Conservation (phyloP, 2,797 vertebrate genomes). For the Sebastes goodei region DNA sequence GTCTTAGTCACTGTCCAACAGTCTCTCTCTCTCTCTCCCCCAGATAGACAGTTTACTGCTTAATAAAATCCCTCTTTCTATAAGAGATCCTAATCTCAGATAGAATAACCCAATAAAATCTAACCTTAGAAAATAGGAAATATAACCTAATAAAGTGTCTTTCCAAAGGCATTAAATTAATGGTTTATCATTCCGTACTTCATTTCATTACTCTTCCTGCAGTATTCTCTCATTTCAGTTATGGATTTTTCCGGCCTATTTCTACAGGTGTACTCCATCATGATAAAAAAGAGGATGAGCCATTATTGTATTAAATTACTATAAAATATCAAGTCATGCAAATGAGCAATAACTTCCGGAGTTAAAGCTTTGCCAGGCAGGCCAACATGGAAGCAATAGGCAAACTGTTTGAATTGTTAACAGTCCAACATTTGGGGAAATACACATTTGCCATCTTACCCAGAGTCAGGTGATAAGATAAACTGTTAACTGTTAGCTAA, state of each 20-base stretch:
- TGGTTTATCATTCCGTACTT: slow-evolving; percentile 44
- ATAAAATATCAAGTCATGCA: slow-evolving; percentile 20
- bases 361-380: not conserved
- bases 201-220: slow-evolving; percentile 47
- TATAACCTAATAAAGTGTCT: slow-evolving; percentile 46
- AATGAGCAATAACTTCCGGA: not conserved
- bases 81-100: slow-evolving; percentile 50
- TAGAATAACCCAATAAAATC: slow-evolving; percentile 57
- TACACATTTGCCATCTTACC: not conserved
- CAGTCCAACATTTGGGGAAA: not conserved
- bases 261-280: slow-evolving; percentile 42
- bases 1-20: not conserved
- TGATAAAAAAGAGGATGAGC: not conserved
- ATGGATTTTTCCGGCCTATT: slow-evolving; percentile 24
- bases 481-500: not conserved
- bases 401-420: not conserved
- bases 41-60: slow-evolving; percentile 19
- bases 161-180: slow-evolving; percentile 43
- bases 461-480: not conserved
- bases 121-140: slow-evolving; percentile 56
- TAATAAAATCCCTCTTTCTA: slow-evolving; percentile 50
- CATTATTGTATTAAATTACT: slow-evolving; percentile 40
- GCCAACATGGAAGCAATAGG: not conserved
- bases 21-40: not conserved
- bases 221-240: slow-evolving; percentile 27